phyloP scores from a whole-genome alignment of 2,888 invertebrate species.

The Eutolmus rufibarbis region DNA sequence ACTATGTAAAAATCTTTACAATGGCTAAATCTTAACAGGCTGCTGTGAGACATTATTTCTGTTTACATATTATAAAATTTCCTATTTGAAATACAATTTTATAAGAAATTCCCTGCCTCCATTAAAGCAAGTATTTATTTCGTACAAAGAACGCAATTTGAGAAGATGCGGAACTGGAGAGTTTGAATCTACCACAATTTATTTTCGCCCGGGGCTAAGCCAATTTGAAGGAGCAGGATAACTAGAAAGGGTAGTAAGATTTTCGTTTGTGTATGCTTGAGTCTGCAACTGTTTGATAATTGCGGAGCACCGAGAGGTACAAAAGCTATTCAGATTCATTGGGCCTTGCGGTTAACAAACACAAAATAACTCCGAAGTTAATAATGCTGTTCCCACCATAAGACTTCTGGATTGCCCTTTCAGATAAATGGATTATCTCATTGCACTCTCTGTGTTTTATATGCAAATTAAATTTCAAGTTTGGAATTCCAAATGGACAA shows the following conservation, averaged over 20 bases:
- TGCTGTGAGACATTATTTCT: neutral
- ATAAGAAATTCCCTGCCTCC: neutral
- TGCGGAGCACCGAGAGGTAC: neutral
- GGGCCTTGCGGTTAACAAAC: neutral
- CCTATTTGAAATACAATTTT: neutral
- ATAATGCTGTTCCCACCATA: neutral
- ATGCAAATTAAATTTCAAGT: neutral
- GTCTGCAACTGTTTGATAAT: neutral
- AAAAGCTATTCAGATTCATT: neutral
- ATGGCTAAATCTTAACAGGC: neutral
- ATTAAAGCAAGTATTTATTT: neutral
- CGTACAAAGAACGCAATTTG: neutral
- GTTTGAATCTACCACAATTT: neutral
- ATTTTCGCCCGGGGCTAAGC: neutral
- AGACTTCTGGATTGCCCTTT: neutral
- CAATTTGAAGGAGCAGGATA: neutral
- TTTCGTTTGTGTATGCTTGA: neutral
- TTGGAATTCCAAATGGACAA: neutral
- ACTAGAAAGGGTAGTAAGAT: too few relatives aligned
- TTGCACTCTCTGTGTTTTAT: neutral
- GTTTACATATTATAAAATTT: neutral
- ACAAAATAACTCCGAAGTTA: neutral
- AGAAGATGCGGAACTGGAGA: neutral
- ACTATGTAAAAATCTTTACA: neutral
- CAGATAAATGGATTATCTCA: neutral